Conservation (phyloP, 2,113 vertebrate genomes). For the Urocynchramus pylzowi region DNA sequence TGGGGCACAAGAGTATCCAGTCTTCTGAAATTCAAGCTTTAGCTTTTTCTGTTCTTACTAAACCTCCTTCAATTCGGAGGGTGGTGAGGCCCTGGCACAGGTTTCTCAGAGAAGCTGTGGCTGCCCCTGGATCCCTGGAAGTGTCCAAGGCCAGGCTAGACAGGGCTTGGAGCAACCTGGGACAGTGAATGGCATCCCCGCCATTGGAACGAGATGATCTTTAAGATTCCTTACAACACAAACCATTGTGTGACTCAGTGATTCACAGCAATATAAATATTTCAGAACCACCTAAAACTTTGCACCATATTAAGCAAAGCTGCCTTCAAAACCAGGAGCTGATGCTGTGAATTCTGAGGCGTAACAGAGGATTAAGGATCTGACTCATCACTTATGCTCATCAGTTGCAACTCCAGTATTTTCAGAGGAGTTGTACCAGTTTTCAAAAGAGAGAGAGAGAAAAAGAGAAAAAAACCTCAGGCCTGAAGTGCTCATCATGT, state of each 20-base stretch:
- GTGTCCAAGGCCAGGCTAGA: background rate
- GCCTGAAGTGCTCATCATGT: conserved; percentile 47
- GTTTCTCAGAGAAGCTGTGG: background rate
- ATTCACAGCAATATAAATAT: background rate
- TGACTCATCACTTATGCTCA: conserved; percentile 43
- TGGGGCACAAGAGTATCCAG: background rate
- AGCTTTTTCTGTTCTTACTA: background rate
- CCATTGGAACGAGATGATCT: background rate
- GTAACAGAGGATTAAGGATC: conserved; percentile 20
- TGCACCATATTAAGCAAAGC: background rate
- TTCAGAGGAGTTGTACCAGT: conserved; percentile 20
- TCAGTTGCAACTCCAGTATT: conserved; percentile 24
- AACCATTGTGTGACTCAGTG: background rate
- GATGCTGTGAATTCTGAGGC: conserved; percentile 32
- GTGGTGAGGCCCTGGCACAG: background rate
- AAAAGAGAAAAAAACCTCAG: background rate
- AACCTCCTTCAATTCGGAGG: background rate
- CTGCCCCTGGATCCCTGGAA: background rate
- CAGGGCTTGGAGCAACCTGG: background rate
- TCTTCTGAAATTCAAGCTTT: background rate
- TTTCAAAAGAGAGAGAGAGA: background rate
- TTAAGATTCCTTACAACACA: background rate
- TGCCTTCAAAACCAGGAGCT: background rate
- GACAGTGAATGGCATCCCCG: background rate
- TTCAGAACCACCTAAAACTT: background rate